These are phyloP conservation scores for Neoascia interrupta DNA, from an alignment of 2,888 invertebrate species.

Conservation along the genomic window DNA sequence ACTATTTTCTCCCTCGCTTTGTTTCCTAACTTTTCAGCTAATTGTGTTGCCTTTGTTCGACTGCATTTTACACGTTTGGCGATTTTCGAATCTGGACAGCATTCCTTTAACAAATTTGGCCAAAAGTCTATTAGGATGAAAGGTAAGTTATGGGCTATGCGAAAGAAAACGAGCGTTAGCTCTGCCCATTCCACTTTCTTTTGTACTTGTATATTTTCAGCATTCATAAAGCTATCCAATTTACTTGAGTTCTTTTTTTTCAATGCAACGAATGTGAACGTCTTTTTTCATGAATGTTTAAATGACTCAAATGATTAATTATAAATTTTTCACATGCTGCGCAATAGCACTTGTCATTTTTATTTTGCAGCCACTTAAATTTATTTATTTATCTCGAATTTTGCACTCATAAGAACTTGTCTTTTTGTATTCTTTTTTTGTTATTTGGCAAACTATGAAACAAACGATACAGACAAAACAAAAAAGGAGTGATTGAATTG, in stretches of 20 bases:
- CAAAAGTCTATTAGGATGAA: conserved; percentile 14
- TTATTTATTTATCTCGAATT: too few relatives aligned
- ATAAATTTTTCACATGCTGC: neutral
- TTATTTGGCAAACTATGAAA: too few relatives aligned
- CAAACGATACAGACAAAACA: too few relatives aligned
- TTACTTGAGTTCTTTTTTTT: conserved; percentile 9
- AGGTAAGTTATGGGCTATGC: conserved; percentile 5
- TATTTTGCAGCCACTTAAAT: neutral
- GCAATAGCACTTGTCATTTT: neutral
- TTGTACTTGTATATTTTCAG: neutral
- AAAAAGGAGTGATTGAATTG: too few relatives aligned
- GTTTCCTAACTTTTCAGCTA: conserved; percentile 14
- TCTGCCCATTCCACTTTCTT: conserved; percentile 13
- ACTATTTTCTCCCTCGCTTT: neutral
- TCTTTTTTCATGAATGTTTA: neutral
- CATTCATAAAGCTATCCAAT: conserved; percentile 8
- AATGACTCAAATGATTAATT: neutral
- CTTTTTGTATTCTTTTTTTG: too few relatives aligned
- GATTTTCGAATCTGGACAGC: conserved; percentile 28
- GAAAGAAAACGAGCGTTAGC: conserved; percentile 16
- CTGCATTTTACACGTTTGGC: conserved; percentile 5
- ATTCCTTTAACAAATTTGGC: conserved; percentile 12
- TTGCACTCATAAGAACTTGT: too few relatives aligned
- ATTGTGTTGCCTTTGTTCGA: conserved; percentile 16
- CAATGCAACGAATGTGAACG: too few relatives aligned